Evolutionary conservation across 2,797 vertebrate species (phyloP), one percentile per base, ranked within the genome.

Genomic region (Delichon dasypus): DNA sequence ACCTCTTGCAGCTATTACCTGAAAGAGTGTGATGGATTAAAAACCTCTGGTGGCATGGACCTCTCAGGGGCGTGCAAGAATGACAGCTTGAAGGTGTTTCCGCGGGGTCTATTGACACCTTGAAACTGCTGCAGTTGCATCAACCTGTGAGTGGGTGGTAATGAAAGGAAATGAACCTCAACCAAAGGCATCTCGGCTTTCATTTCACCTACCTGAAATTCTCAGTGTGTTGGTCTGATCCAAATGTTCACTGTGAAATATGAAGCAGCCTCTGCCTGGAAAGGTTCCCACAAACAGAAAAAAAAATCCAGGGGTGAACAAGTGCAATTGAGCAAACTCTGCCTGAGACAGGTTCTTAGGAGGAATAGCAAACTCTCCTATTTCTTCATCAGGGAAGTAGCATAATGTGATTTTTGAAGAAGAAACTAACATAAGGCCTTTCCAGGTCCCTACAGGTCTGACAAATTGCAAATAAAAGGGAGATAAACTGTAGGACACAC

Each of bases 181-280:
- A 18, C 47, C 5, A 0, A 32, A 91, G 20, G 48, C 0, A 1
- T 45, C 45, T 73, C 85, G 61, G 30, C 42, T 88, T 91, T 85
- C 12, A 7, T 74, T 91, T 83, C 29, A 54, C 62, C 50, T 54
- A 10, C 60, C 21, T 54, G 67, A 80, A 87, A 54, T 48, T 38
- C 23, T 60, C 10, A 5, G 23, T 55, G 30, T 58, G 6, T 64
- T 90, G 60, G 27, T 66, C 17, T 55, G 74, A 73, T 36, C 19
- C 29, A 62, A 67, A 30, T 32, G 45, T 50, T 79, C 47, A 47
- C 45, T 0, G 0, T 48, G 27, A 80, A 94, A 89, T 71, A 36
- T 68, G 78, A 93, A 90, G 34, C 50, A 84, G 54, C 62, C 88
- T 80, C 79, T 94, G 32, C 14, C 22, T 81, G 47, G 85, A 94